These are phyloP conservation scores for Luperina testacea DNA, from an alignment of 2,888 invertebrate genomes.

Conservation along the genomic window DNA sequence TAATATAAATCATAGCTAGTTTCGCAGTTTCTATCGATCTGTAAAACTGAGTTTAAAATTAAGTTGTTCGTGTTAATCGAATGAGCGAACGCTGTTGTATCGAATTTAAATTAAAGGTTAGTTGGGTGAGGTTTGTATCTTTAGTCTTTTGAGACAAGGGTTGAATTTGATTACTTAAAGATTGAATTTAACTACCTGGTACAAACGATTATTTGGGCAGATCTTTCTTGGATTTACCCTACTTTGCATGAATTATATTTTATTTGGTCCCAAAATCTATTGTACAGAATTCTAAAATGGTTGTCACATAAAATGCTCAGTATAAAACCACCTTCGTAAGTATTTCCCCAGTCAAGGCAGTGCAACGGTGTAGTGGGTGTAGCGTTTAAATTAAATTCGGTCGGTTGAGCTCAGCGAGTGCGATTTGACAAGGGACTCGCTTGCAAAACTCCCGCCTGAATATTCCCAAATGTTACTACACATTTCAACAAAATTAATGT, in stretches of 20 bases:
- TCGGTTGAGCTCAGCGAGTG: conserved; percentile 62
- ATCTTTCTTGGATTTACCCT: conserved; percentile 15
- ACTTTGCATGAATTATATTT: conserved; percentile 11
- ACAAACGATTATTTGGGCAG: neutral
- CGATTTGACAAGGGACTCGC: conserved; percentile 70
- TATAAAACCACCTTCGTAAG: conserved; percentile 25
- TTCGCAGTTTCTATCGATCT: conserved; percentile 50
- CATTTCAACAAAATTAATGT: conserved; percentile 69
- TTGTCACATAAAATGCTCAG: conserved; percentile 2
- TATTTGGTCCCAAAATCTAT: neutral
- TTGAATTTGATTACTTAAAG: conserved; percentile 19
- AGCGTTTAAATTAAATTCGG: conserved; percentile 70
- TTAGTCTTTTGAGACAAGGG: conserved; percentile 17
- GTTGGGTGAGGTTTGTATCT: conserved; percentile 3
- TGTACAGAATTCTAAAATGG: neutral
- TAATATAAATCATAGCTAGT: conserved; percentile 60
- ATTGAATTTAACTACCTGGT: conserved; percentile 4
- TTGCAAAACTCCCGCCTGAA: conserved; percentile 57
- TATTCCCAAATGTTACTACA: conserved; percentile 68
- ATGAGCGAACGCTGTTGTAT: conserved; percentile 45
- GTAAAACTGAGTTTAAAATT: conserved; percentile 58
- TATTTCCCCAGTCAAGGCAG: conserved; percentile 53
- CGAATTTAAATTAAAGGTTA: conserved; percentile 47
- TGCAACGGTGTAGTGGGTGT: conserved; percentile 54
- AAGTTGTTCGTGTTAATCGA: conserved; percentile 55